Conservation (phyloP, 1,140 invertebrate species). For the Heliothis subflexa region DNA sequence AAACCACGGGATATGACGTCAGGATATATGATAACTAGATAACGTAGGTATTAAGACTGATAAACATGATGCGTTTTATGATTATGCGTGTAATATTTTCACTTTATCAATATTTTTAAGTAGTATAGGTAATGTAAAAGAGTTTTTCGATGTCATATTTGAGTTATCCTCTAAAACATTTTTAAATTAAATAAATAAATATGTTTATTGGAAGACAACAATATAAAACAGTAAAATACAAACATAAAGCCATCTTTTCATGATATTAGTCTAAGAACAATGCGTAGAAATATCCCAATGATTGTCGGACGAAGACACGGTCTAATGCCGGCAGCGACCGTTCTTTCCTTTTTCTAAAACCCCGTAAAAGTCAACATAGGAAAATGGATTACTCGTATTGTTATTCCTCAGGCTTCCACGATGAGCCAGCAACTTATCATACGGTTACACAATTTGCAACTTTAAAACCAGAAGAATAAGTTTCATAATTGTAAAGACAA, state of each 20-base stretch:
- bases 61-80: too few relatives aligned
- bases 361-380: slow-evolving; percentile 14
- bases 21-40: too few relatives aligned
- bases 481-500: neutral
- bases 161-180: too few relatives aligned
- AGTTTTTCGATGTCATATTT: too few relatives aligned
- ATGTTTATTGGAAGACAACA: too few relatives aligned
- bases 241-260: neutral
- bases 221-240: too few relatives aligned
- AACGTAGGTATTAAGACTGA: too few relatives aligned
- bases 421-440: neutral
- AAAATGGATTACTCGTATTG: slow-evolving; percentile 33
- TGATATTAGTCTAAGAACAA: neutral
- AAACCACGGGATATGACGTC: too few relatives aligned
- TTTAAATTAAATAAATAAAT: too few relatives aligned
- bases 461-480: neutral
- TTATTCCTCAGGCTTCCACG: slow-evolving; percentile 24
- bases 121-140: too few relatives aligned
- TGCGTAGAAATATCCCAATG: neutral
- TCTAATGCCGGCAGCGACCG: neutral
- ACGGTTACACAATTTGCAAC: neutral
- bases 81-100: too few relatives aligned
- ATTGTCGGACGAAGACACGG: neutral
- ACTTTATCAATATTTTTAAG: too few relatives aligned
- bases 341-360: slow-evolving; percentile 7